Evolutionary conservation across 2,113 vertebrate genomes (phyloP).

Genomic region (Ageneiosus marmoratus): DNA sequence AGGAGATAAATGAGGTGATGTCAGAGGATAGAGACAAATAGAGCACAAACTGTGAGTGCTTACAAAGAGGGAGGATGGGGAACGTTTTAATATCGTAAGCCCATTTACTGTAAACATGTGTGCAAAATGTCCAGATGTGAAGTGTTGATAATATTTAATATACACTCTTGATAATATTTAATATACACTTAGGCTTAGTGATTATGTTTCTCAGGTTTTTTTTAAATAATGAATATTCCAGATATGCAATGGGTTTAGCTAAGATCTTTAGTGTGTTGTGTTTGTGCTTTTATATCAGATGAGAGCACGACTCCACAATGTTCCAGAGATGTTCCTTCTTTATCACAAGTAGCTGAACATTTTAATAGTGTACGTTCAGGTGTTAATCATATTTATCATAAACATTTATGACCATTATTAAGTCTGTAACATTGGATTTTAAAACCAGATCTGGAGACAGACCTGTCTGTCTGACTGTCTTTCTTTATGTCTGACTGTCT

Average conservation of each 20-base stretch:
- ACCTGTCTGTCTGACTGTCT: too few relatives aligned
- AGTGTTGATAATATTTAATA: background rate
- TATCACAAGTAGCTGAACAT: background rate
- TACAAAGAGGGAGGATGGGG: background rate
- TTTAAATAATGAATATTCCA: background rate
- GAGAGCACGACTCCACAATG: background rate
- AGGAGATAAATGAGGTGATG: conserved; percentile 22
- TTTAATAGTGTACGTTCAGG: too few relatives aligned
- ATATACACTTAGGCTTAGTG: too few relatives aligned
- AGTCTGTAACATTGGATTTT: too few relatives aligned
- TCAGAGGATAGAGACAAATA: background rate
- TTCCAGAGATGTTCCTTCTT: background rate
- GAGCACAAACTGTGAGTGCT: background rate
- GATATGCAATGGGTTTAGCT: background rate
- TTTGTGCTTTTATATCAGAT: background rate
- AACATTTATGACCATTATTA: too few relatives aligned
- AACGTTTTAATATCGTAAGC: background rate
- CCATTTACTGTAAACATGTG: background rate
- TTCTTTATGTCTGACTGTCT: too few relatives aligned
- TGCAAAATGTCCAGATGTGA: background rate
- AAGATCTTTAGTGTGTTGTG: background rate
- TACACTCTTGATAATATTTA: too few relatives aligned
- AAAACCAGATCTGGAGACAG: too few relatives aligned
- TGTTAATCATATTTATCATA: too few relatives aligned
- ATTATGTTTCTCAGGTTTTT: background rate